phyloP scores from a whole-genome alignment of 2,888 invertebrate species.

The Metopia argyrocephala region DNA sequence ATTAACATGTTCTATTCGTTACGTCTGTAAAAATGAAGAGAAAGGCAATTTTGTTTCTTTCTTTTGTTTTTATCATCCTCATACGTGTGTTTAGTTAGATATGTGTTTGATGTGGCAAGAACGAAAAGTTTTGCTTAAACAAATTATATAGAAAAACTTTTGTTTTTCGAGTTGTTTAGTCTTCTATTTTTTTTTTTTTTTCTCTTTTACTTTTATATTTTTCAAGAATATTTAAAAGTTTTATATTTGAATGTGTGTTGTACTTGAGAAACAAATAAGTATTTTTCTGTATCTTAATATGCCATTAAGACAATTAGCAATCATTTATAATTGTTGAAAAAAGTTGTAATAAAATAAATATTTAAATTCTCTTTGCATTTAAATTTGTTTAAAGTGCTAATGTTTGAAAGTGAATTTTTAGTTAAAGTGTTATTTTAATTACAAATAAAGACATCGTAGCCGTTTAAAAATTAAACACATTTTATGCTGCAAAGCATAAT shows the following conservation, averaged over 20 bases:
- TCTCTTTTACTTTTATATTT: no score
- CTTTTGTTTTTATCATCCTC: background rate
- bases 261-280: no score
- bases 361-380: no score
- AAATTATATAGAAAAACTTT: constrained; percentile 57
- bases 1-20: constrained; percentile 42
- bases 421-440: no score
- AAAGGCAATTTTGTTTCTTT: background rate
- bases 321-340: constrained; percentile 3
- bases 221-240: no score
- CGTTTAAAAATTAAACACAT: no score
- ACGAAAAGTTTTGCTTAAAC: constrained; percentile 47
- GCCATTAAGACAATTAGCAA: constrained; percentile 49
- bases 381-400: no score
- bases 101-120: constrained; percentile 12
- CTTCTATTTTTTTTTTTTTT: no score
- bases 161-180: constrained; percentile 37
- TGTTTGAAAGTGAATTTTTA: no score
- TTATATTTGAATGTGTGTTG: constrained; percentile 3
- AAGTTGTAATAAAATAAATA: no score
- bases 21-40: constrained; percentile 35
- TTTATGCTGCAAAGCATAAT: no score
- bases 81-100: background rate
- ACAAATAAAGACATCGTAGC: no score
- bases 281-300: constrained; percentile 35